These are phyloP conservation scores for Steinernema khuongi DNA, from an alignment of 1,140 invertebrate species.

Conservation along the genomic window DNA sequence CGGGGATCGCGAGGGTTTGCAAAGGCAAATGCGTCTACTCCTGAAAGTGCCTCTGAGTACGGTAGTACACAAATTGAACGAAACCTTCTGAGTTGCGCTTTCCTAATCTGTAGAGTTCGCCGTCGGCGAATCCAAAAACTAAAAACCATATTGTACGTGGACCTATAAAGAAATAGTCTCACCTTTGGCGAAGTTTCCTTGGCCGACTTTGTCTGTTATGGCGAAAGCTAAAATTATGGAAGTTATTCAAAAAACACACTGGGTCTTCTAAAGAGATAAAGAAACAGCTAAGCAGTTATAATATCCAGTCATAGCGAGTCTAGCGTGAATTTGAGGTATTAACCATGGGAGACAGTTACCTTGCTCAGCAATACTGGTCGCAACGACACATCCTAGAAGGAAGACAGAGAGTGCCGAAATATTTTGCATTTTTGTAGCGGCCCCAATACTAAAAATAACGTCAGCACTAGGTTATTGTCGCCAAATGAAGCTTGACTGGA, in stretches of 20 bases:
- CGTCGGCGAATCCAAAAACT: background rate
- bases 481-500: too few relatives aligned
- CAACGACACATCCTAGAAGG: too few relatives aligned
- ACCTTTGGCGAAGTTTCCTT: slow-evolving; percentile 7
- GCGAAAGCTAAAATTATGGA: background rate
- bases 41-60: background rate
- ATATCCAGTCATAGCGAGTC: too few relatives aligned
- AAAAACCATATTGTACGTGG: background rate
- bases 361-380: too few relatives aligned
- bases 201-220: slow-evolving; percentile 7
- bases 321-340: too few relatives aligned
- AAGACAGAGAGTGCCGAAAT: too few relatives aligned
- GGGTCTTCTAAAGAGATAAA: too few relatives aligned
- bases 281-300: too few relatives aligned
- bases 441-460: too few relatives aligned
- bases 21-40: background rate
- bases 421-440: too few relatives aligned
- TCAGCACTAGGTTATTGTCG: too few relatives aligned
- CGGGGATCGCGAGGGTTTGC: background rate
- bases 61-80: background rate
- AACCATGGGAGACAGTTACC: too few relatives aligned
- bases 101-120: background rate
- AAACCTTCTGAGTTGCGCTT: background rate
- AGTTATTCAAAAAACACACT: background rate
- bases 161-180: background rate